phyloP scores from a whole-genome alignment of 2,888 invertebrate species.

The Atrina japonica region DNA sequence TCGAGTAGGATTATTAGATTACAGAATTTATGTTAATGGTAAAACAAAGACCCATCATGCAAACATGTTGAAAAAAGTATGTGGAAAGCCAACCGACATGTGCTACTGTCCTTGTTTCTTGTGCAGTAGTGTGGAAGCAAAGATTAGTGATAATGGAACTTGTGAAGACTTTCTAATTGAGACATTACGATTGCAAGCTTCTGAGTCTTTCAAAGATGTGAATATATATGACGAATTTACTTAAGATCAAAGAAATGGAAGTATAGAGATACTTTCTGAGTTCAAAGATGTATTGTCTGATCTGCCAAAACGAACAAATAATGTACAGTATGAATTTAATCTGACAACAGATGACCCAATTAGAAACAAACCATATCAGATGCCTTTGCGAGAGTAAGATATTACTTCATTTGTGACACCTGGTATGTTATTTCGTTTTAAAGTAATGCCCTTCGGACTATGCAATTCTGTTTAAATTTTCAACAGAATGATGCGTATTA shows the following conservation, averaged over 20 bases:
- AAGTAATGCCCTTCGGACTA: slow-evolving; percentile 37
- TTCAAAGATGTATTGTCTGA: slow-evolving; percentile 35
- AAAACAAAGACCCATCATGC: slow-evolving; percentile 38
- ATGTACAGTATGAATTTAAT: slow-evolving; percentile 21
- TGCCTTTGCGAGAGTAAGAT: slow-evolving; percentile 1
- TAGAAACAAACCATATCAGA: slow-evolving; percentile 27
- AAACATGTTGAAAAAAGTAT: slow-evolving; percentile 41
- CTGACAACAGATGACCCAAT: slow-evolving; percentile 33
- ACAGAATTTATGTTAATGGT: slow-evolving; percentile 34
- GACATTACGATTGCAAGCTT: neutral
- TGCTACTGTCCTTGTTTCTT: slow-evolving; percentile 3
- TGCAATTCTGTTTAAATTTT: slow-evolving; percentile 32
- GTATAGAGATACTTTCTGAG: slow-evolving; percentile 10
- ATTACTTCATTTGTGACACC: slow-evolving; percentile 41
- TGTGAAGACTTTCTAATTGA: neutral
- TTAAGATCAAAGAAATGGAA: neutral
- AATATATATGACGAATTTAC: neutral
- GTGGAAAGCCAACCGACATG: neutral
- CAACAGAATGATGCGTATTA: slow-evolving; percentile 31
- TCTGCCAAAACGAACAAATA: slow-evolving; percentile 28
- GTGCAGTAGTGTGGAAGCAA: neutral
- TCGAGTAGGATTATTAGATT: slow-evolving; percentile 31
- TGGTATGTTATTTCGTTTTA: slow-evolving; percentile 17
- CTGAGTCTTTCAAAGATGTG: slow-evolving; percentile 12
- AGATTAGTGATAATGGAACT: too few species aligned